Evolutionary conservation across 2,888 invertebrate genomes (phyloP).

Genomic region (Deilephila elpenor): DNA sequence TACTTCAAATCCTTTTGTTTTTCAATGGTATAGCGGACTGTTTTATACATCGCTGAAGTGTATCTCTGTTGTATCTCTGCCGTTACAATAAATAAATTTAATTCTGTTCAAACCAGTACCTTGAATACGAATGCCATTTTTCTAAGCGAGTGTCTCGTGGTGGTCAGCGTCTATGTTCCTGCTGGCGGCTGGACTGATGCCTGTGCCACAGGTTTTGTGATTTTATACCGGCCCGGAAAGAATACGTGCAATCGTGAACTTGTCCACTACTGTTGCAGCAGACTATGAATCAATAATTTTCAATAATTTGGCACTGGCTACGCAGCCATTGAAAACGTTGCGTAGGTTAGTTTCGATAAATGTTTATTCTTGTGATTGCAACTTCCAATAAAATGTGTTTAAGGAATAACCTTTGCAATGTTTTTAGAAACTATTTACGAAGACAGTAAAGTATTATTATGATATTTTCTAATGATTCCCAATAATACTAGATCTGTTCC

Average conservation of each 20-base stretch:
- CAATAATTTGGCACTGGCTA: slow-evolving; percentile 68
- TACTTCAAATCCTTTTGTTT: background rate
- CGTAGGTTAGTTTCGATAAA: slow-evolving; percentile 54
- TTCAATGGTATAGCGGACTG: background rate
- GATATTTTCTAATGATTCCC: too few relatives aligned
- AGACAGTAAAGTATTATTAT: too few relatives aligned
- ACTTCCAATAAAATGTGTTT: too few relatives aligned
- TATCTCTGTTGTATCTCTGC: background rate
- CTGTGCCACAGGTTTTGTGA: slow-evolving; percentile 59
- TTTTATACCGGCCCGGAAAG: slow-evolving; percentile 74
- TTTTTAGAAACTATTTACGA: too few relatives aligned
- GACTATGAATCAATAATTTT: slow-evolving; percentile 82
- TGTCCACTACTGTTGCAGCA: slow-evolving; percentile 70
- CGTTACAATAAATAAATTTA: background rate
- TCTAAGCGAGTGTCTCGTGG: slow-evolving; percentile 39
- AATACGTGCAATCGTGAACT: slow-evolving; percentile 75
- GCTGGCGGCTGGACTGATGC: slow-evolving; percentile 70
- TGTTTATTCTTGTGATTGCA: slow-evolving; percentile 8
- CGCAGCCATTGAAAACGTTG: slow-evolving; percentile 67
- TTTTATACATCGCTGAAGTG: too few relatives aligned
- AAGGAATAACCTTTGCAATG: too few relatives aligned
- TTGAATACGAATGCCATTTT: slow-evolving; percentile 75
- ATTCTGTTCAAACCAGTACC: slow-evolving; percentile 53
- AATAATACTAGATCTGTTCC: too few relatives aligned
- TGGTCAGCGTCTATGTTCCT: slow-evolving; percentile 59